Evolutionary conservation across 30 jellyfish, hydroid and myxozoan species (phyloP), one percentile per base, ranked within the genome.

Genomic region (Clytia hemisphaerica): DNA sequence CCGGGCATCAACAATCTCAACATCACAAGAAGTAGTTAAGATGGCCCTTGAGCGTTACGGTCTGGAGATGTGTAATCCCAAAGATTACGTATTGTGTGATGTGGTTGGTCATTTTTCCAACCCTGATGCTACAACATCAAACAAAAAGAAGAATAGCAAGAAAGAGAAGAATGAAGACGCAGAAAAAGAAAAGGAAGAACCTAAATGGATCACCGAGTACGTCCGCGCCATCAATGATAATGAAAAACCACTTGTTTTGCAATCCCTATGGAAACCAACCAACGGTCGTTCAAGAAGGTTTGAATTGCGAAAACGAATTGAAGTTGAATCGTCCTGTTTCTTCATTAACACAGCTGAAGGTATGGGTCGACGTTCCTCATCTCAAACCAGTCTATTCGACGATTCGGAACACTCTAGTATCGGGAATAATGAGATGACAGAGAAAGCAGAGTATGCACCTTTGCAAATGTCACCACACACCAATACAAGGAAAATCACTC

Each of bases 241-340:
- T 55, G 98, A 89, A 54, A 89, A 82, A 37, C 98, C 98, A 16
- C 63, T 89, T 28, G 95, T 89, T 34, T 73, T 89, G 35, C 98
- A 89, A 76, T 76, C 98, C 3, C 51, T 89, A 25, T 89, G 98
- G 98, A 89, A 89, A 62, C 98, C 98, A 42, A 88, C 98, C 15
- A 75, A 77, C 3, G 93, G 90, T 5, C 68, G 95, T 21, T 61
- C 84, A 31, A 61, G 98, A 37, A 64, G 98, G 34, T 81, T 77
- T 68, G 97, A 88, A 76, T 44, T 88, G 69, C 72, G 90, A 3
- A 57, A 84, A 26, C 48, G 74, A 37, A 45, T 66, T 9, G 95
- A 88, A 35, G 69, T 88, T 16, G 97, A 75, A 15, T 32, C 84
- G 18, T 58, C 89, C 7, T 69, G 88, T 61, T 85, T 85, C 67